Evolutionary conservation across 2,797 vertebrate species (phyloP).

Genomic region (Telmatherina bonti): DNA sequence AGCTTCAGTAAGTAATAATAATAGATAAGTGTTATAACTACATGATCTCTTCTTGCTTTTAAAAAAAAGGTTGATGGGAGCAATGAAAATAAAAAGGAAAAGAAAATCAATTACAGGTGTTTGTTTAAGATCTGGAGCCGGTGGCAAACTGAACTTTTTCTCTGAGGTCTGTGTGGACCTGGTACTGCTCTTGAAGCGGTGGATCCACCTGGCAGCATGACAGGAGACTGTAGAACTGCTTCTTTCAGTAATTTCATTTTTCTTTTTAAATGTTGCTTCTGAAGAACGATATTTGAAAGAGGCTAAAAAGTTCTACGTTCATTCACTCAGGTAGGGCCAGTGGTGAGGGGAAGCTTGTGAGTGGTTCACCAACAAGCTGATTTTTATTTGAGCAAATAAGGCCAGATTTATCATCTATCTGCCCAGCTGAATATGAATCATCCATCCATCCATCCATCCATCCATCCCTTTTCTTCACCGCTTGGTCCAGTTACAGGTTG

Average conservation of each 20-base stretch:
- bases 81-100: neutral
- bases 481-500: no score
- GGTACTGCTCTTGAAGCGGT: conserved; percentile 39
- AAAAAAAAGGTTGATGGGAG: no score
- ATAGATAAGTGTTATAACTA: no score
- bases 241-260: conserved; percentile 48
- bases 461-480: no score
- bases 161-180: conserved; percentile 20
- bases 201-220: conserved; percentile 54
- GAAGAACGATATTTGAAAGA: conserved; percentile 57
- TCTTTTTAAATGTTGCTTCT: conserved; percentile 51
- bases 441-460: no score
- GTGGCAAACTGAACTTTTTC: conserved; percentile 45
- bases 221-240: conserved; percentile 49
- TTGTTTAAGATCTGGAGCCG: conserved; percentile 29
- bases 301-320: conserved; percentile 37
- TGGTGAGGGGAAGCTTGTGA: conserved; percentile 25
- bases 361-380: conserved; percentile 25
- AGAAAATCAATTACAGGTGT: conserved; percentile 14
- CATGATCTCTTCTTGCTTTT: no score
- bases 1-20: no score
- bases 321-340: conserved; percentile 17
- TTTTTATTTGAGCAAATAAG: conserved; percentile 32
- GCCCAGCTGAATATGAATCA: conserved; percentile 21
- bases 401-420: conserved; percentile 49